Percentiles rank a stretch among this genome's conserved stretches.
Evolutionary conservation across 2,113 vertebrate genomes (phyloP).

Genomic region (Callipepla californica): DNA sequence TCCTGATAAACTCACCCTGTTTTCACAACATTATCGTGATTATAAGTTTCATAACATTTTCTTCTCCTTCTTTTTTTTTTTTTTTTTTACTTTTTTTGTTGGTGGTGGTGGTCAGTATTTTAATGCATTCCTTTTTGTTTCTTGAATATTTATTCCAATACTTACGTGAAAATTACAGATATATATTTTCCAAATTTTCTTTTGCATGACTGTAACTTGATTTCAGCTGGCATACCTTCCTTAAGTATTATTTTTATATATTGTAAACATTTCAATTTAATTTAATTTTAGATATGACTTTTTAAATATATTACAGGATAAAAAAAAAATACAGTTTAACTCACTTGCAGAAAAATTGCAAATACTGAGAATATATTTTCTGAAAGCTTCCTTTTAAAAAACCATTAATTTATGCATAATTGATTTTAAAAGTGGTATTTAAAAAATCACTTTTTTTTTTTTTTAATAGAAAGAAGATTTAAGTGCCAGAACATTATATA

Average conservation of each 20-base stretch:
- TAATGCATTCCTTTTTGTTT: background rate
- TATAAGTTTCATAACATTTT: background rate
- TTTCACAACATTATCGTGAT: background rate
- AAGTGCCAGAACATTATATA: background rate
- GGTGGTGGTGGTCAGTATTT: background rate
- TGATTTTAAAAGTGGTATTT: background rate
- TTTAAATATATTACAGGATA: background rate
- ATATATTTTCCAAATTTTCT: background rate
- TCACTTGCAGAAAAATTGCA: background rate
- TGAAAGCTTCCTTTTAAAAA: background rate
- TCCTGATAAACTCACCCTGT: background rate
- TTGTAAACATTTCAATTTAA: background rate
- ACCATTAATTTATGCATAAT: background rate
- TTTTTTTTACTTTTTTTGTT: background rate
- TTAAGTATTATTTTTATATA: background rate
- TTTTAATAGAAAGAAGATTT: accelerated
- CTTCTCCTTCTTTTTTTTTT: background rate
- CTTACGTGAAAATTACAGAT: background rate
- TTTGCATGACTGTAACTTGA: background rate
- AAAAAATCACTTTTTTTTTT: accelerated
- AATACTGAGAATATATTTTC: background rate
- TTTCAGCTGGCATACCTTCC: background rate
- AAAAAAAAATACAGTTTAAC: background rate
- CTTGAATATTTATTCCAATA: background rate
- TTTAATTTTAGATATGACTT: background rate